Base-by-base conservation (phyloP, 1,140 invertebrate genomes). In the Contarinia nasturtii region DNA sequence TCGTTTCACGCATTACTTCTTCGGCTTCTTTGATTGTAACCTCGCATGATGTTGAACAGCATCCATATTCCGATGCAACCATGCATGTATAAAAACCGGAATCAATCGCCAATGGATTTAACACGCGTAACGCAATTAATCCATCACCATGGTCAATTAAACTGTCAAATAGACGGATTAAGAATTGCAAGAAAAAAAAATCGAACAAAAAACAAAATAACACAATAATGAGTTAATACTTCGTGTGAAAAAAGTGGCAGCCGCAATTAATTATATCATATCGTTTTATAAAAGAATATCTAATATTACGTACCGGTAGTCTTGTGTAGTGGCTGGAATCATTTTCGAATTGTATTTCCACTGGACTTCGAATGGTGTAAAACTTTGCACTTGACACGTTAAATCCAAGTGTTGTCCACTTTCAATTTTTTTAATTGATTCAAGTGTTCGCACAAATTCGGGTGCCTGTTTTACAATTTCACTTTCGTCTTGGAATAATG, bases 41-140 rank as follows among this genome's bases (percentile, higher is more conserved):
- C 33, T 59, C 53, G 7, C 60, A 61, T 43, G 54, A 57, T 34
- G 54, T 62, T 49, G 48, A 53, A 50, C 61, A 65, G 17, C 54
- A 54, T 15, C 56, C 43, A 46, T 48, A 45, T 38, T 46, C 43
- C 17, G 54, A 54, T 27, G 51, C 57, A 4, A 77, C 74, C 50
- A 75, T 70, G 53, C 80, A 85, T 47, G 69, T 69, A 55, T 86
- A 87, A 38, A 72, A 63, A n/a, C 81, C 84, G 33, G 72, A 69
- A 61, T 86, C 81, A 53, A 79, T 69, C 18, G 69, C 59, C 54
- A 75, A 76, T 33, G 75, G 69, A 54, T 86, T 75, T 11, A 67
- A 63, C 34, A 88, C 69, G 21, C 70, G 63, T 22, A 87, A 65
- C 36, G 68, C 73, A 41, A 77, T 66, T 3, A 67, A 62, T 22